Conservation (phyloP, 2,113 vertebrate genomes). For the Amphiprion percula region DNA sequence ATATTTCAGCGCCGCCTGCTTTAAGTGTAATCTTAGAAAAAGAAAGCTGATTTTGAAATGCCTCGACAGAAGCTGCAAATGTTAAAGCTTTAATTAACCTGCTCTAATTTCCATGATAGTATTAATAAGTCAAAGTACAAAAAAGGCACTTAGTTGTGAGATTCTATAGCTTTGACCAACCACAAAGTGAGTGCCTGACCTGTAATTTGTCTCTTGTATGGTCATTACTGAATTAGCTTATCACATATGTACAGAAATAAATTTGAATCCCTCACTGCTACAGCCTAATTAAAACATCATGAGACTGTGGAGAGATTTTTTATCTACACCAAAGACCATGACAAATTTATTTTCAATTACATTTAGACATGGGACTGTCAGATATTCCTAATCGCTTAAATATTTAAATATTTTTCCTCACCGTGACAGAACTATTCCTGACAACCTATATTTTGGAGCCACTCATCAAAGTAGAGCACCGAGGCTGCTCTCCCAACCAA, state of each 20-base stretch:
- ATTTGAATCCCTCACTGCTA: background rate
- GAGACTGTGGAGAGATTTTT: background rate
- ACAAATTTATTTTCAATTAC: slow-evolving; percentile 41
- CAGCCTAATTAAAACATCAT: slow-evolving; percentile 10
- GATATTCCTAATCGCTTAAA: slow-evolving; percentile 5
- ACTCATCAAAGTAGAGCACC: slow-evolving; percentile 11
- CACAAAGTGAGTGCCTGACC: background rate
- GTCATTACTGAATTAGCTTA: background rate
- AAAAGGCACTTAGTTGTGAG: background rate
- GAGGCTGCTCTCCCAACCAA: background rate
- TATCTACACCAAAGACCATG: slow-evolving; percentile 1
- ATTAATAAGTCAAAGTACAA: background rate
- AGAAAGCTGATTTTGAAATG: background rate
- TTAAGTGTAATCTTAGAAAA: slow-evolving; percentile 1
- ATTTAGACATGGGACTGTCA: slow-evolving; percentile 15
- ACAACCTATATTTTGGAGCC: slow-evolving; percentile 24
- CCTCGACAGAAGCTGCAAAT: background rate
- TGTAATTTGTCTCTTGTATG: background rate
- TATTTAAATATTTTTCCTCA: slow-evolving; percentile 10
- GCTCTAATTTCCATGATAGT: background rate
- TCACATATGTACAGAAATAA: background rate
- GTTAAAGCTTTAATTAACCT: background rate
- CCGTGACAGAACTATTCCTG: background rate
- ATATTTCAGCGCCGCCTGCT: slow-evolving; percentile 32
- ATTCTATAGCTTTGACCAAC: background rate